phyloP scores from a whole-genome alignment of 1,140 invertebrate genomes.

The Drosophila ananassae region DNA sequence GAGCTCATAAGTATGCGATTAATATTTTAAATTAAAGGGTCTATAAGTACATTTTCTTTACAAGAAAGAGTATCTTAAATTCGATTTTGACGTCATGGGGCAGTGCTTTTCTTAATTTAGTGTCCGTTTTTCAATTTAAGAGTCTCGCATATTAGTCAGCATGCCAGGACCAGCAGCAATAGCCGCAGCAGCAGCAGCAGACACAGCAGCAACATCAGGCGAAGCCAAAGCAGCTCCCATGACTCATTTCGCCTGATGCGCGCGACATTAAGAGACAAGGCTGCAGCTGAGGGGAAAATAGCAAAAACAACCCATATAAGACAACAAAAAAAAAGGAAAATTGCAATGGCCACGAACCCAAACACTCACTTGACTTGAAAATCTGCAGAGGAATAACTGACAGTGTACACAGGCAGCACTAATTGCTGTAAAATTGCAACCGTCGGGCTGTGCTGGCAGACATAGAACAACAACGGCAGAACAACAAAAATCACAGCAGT shows the following conservation, averaged over 20 bases:
- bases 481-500: conserved; percentile 40
- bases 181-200: conserved; percentile 14
- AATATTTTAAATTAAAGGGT: background rate
- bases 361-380: conserved; percentile 63
- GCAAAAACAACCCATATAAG: background rate
- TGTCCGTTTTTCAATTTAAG: conserved; percentile 48
- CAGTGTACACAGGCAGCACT: conserved; percentile 73
- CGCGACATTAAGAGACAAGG: conserved; percentile 42
- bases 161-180: conserved; percentile 31
- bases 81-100: background rate
- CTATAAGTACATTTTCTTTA: background rate
- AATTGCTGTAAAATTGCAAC: conserved; percentile 72
- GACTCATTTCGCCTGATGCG: conserved; percentile 62
- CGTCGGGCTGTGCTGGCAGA: conserved; percentile 8
- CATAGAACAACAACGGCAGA: conserved; percentile 50
- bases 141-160: conserved; percentile 55
- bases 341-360: conserved; percentile 12
- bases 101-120: conserved; percentile 42
- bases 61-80: conserved; percentile 2
- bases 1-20: background rate
- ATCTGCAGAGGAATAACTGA: conserved; percentile 65
- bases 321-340: conserved; percentile 3
- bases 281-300: background rate
- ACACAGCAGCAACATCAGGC: conserved; percentile 21
- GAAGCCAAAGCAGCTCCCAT: conserved; percentile 35